Base-by-base conservation (phyloP, 2,888 invertebrate genomes). In the Euclidia mi region DNA sequence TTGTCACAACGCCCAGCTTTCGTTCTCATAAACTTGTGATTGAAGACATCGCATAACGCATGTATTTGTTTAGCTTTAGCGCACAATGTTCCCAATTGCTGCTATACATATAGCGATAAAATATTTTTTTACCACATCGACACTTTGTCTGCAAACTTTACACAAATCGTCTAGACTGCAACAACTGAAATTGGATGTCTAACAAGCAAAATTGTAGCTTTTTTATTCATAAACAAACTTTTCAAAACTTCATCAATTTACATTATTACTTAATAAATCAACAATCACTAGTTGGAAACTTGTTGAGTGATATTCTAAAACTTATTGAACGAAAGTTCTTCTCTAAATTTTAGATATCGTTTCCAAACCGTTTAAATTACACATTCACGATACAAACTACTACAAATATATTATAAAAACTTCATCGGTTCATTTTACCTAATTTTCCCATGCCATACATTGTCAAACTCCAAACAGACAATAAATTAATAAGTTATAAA, bases 401-500 rank as follows among this genome's bases (percentile, higher is more conserved):
- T 25, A 25, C 18, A 37, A 37, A 15, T 18, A 18, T 10, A 17
- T 10, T 37, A 17, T 17, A 37, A 37, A 37, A 37, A n/a, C 6
- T 10, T 14, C 7, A 31, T n/a, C 15, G 2, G 7, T 12, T 12
- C 15, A 18, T 37, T 17, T 37, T 4, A 25, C n/a, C 1, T 32
- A 31, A 32, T 40, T 25, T 20, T 34, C 48, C 15, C 40, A 42
- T 48, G 53, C 40, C 52, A 56, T 66, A 62, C 55, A 65, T 53
- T 71, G 52, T 65, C 44, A 42, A 68, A 61, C 43, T 65, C 56
- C 53, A 40, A 55, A 31, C 44, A 69, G 73, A 56, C 65, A 65
- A 72, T 72, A 71, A 72, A 71, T 71, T 71, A 59, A 63, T 63
- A 71, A 67, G 53, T 69, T 48, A 60, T 56, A 63, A 57, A 64